Evolutionary conservation across 2,113 vertebrate species (phyloP).

Genomic region (Trichechus manatus): DNA sequence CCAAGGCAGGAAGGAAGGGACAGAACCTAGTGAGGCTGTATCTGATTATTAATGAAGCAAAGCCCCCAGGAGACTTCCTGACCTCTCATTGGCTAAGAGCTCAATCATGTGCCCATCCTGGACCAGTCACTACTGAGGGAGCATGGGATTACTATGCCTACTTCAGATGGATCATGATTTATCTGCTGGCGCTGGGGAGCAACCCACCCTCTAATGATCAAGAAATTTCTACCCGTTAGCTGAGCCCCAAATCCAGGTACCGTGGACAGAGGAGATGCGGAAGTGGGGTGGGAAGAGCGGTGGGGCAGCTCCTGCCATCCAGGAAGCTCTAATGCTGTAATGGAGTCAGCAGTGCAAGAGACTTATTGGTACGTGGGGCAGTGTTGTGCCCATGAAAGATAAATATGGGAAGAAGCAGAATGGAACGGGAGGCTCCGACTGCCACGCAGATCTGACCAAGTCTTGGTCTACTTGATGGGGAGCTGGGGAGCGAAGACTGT

Average conservation of each 20-base stretch:
- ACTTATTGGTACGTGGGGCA: neutral
- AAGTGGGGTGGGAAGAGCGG: neutral
- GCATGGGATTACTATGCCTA: neutral
- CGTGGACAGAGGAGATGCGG: neutral
- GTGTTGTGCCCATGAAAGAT: neutral
- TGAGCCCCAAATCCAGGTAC: neutral
- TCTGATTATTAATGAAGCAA: neutral
- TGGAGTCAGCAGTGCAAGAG: neutral
- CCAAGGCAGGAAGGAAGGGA: neutral
- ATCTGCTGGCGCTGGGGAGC: neutral
- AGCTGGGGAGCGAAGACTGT: too few species aligned
- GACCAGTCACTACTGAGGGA: neutral
- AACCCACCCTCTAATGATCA: neutral
- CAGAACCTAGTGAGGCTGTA: neutral
- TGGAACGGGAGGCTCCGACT: neutral
- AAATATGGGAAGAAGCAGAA: neutral
- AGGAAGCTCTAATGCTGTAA: neutral
- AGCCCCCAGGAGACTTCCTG: neutral
- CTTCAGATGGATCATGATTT: neutral
- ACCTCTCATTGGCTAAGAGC: neutral
- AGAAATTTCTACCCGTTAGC: neutral
- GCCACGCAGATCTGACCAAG: neutral
- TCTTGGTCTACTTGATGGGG: rapidly evolving
- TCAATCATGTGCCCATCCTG: neutral
- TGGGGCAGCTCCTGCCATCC: too few species aligned